phyloP scores from a whole-genome alignment of 1,140 invertebrate species.

The Andricus grossulariae region DNA sequence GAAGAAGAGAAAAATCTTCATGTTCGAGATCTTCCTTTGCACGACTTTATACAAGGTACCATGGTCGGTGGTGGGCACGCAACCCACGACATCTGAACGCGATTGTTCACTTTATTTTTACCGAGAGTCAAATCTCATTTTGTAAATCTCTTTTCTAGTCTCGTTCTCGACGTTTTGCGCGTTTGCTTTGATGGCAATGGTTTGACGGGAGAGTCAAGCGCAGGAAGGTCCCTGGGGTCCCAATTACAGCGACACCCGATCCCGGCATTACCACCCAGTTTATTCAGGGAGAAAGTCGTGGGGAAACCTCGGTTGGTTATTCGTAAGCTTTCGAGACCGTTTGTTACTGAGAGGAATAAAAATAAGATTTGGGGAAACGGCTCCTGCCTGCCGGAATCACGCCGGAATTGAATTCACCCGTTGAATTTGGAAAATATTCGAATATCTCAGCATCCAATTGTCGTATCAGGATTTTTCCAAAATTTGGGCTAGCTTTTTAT shows the following conservation, averaged over 20 bases:
- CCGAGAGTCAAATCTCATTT: constrained; percentile 10
- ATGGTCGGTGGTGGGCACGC: too few relatives aligned
- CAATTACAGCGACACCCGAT: constrained; percentile 74
- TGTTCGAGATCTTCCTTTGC: background rate
- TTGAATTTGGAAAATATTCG: too few relatives aligned
- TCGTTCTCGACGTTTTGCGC: background rate
- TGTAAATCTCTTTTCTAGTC: background rate
- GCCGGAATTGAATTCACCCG: too few relatives aligned
- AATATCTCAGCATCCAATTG: too few relatives aligned
- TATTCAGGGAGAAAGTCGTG: constrained; percentile 70
- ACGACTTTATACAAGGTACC: too few relatives aligned
- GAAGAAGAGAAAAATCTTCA: constrained; percentile 15
- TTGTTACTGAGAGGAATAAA: constrained; percentile 60
- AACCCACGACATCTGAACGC: background rate
- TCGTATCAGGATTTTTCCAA: too few relatives aligned
- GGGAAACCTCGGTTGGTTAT: constrained; percentile 71
- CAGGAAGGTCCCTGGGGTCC: constrained; percentile 69
- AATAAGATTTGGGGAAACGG: too few relatives aligned
- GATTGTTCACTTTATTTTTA: background rate
- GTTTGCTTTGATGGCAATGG: constrained; percentile 38
- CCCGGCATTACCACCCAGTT: constrained; percentile 68
- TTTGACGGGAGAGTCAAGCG: constrained; percentile 34
- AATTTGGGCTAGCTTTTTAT: too few relatives aligned
- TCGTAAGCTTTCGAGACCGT: constrained; percentile 66
- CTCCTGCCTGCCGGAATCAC: too few relatives aligned